Evolutionary conservation across 2,888 invertebrate genomes (phyloP).

Genomic region (Macroteleia sp.): DNA sequence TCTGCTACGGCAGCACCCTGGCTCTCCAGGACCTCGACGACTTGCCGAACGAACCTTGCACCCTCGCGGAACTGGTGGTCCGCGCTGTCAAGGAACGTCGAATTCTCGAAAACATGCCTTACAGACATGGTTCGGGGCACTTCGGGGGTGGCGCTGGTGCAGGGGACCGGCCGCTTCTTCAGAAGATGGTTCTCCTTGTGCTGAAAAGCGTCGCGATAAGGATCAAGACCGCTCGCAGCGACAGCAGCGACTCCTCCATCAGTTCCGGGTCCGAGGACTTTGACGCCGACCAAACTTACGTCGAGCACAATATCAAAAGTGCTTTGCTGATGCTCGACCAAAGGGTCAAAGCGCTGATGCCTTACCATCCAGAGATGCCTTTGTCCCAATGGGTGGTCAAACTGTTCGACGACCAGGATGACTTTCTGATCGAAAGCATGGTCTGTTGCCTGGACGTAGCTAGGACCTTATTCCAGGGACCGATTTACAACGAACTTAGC

Average conservation of each 20-base stretch:
- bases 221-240: slow-evolving; percentile 94
- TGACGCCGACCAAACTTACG: slow-evolving; percentile 94
- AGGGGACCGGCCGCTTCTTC: slow-evolving; percentile 88
- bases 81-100: slow-evolving; percentile 94
- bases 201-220: slow-evolving; percentile 95
- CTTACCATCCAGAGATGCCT: slow-evolving; percentile 94
- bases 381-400: slow-evolving; percentile 95
- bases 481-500: slow-evolving; percentile 91
- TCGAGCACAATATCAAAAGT: slow-evolving; percentile 93
- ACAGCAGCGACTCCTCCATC: slow-evolving; percentile 93
- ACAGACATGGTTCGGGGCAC: slow-evolving; percentile 84
- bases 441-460: slow-evolving; percentile 95
- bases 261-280: slow-evolving; percentile 94
- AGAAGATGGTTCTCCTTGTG: slow-evolving; percentile 93
- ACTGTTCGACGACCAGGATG: slow-evolving; percentile 95
- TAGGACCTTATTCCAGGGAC: slow-evolving; percentile 92
- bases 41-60: slow-evolving; percentile 94
- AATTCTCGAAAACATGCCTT: slow-evolving; percentile 86
- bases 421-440: slow-evolving; percentile 95
- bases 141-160: slow-evolving; percentile 85
- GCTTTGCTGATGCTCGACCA: slow-evolving; percentile 92
- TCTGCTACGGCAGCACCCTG: slow-evolving; percentile 95
- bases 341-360: slow-evolving; percentile 91
- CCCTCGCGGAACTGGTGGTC: slow-evolving; percentile 93
- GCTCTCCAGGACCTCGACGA: slow-evolving; percentile 91